phyloP scores from a whole-genome alignment of 2,113 vertebrate genomes.

The Aphelocoma coerulescens region DNA sequence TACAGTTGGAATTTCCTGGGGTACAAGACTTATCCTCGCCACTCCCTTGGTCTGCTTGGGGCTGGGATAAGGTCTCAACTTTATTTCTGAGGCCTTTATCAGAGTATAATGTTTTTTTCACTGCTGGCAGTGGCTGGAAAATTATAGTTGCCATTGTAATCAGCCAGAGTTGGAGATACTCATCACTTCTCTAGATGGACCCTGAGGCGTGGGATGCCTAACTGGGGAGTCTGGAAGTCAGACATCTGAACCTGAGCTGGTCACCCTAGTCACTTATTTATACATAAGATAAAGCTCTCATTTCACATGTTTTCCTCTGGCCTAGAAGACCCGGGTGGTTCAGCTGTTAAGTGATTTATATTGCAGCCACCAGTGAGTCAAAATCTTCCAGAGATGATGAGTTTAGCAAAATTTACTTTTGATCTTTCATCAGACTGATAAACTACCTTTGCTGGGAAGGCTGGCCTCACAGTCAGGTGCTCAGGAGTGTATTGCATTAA shows the following conservation, averaged over 20 bases:
- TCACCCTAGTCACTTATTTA: neutral
- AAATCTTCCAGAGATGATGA: neutral
- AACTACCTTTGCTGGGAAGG: neutral
- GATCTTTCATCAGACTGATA: neutral
- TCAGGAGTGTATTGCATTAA: neutral
- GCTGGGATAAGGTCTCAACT: neutral
- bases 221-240: neutral
- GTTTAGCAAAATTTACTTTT: neutral
- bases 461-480: neutral
- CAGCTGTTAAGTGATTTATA: neutral
- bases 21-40: neutral
- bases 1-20: neutral
- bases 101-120: neutral
- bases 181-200: neutral
- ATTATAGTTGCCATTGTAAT: neutral
- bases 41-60: accelerated
- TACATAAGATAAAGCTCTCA: neutral
- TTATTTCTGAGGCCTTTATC: neutral
- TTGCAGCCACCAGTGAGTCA: neutral
- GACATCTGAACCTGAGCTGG: neutral
- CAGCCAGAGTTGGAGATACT: neutral
- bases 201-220: neutral
- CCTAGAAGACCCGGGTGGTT: neutral
- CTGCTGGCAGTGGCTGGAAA: neutral
- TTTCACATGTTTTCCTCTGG: neutral